Conservation (phyloP, 2,888 invertebrate genomes). For the Cyclophora punctaria region DNA sequence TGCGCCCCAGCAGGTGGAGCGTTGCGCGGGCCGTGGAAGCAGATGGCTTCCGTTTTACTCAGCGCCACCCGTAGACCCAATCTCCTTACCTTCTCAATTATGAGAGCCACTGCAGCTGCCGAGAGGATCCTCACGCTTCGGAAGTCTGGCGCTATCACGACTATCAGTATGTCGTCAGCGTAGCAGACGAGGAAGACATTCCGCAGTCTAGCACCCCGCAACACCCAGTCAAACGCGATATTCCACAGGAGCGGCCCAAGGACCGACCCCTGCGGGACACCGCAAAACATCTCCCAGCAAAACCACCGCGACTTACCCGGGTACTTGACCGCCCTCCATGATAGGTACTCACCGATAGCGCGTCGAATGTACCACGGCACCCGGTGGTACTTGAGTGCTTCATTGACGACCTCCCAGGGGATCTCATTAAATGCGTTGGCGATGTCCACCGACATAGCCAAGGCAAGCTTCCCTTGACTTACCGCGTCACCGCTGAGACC, state of each 20-base stretch:
- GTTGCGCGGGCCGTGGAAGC: conserved; percentile 3
- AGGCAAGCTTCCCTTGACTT: conserved; percentile 5
- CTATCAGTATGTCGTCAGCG: conserved; percentile 17
- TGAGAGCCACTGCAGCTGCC: conserved; percentile 6
- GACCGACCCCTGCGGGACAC: conserved; percentile 17
- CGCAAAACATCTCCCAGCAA: conserved; percentile 3
- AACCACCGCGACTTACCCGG: neutral
- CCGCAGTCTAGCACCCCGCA: conserved; percentile 3
- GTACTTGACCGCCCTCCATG: neutral
- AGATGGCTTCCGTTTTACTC: conserved; percentile 6
- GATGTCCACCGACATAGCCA: conserved; percentile 17
- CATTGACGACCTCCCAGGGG: conserved; percentile 7
- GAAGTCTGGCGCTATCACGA: conserved; percentile 1
- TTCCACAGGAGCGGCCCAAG: conserved; percentile 18
- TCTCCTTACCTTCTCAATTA: conserved; percentile 5
- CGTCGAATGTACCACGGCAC: conserved; percentile 12
- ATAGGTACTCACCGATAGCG: conserved; percentile 5
- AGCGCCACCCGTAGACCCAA: conserved; percentile 5
- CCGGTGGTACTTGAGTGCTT: conserved; percentile 10
- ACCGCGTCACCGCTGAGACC: conserved; percentile 3
- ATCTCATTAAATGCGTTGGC: conserved; percentile 19
- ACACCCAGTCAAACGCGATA: conserved; percentile 14
- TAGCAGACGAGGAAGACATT: conserved; percentile 9
- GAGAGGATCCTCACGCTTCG: conserved; percentile 3
- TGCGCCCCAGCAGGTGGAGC: neutral